Percentiles rank a stretch among this genome's conserved stretches.
Evolutionary conservation across 2,113 vertebrate species (phyloP).

Genomic region (Sturnira hondurensis): DNA sequence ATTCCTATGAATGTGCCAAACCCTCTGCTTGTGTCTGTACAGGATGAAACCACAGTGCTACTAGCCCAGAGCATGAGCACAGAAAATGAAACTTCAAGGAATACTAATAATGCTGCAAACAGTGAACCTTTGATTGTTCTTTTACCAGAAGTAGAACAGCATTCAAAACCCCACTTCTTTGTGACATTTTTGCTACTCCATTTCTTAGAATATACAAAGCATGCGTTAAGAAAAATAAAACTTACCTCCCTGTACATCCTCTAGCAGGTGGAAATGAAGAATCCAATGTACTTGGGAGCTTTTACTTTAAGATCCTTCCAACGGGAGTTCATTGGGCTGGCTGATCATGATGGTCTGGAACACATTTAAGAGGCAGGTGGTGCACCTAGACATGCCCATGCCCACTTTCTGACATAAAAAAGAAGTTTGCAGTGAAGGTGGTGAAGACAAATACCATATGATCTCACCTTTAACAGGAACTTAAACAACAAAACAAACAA

Average conservation of each 20-base stretch:
- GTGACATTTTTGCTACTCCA: neutral
- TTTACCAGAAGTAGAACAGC: neutral
- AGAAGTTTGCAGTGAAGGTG: neutral
- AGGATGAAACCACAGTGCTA: neutral
- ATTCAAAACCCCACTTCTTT: neutral
- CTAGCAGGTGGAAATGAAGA: neutral
- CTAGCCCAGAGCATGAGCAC: neutral
- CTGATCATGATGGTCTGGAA: neutral
- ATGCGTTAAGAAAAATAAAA: neutral
- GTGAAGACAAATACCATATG: too few relatives aligned
- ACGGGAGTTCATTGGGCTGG: neutral
- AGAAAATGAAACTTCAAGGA: too few relatives aligned
- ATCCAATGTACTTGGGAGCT: neutral
- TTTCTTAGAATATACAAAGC: neutral
- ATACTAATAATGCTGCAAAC: neutral
- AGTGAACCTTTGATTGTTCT: rapidly evolving
- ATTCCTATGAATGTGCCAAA: neutral
- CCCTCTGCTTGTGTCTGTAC: neutral
- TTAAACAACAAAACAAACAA: too few relatives aligned
- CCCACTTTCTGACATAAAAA: neutral
- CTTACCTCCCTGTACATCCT: neutral
- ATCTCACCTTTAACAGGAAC: too few relatives aligned
- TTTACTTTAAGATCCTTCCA: neutral
- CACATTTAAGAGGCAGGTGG: neutral
- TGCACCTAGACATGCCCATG: neutral